Percentiles rank a stretch among this genome's conserved stretches.
These are phyloP conservation scores for Drosophila kuntzei DNA, from an alignment of 2,888 invertebrate species.

Conservation along the genomic window DNA sequence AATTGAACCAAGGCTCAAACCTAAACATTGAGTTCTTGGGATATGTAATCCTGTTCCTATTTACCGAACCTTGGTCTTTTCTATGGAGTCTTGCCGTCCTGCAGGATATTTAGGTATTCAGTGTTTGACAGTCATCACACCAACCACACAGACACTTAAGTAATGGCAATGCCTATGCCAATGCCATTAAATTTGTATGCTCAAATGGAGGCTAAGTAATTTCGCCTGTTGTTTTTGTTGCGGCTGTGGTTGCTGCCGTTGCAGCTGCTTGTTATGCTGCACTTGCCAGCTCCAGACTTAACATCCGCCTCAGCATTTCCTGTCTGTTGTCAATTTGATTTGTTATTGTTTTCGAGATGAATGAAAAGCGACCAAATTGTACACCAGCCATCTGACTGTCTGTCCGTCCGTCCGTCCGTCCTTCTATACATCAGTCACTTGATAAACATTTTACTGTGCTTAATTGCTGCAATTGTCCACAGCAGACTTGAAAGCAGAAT, in stretches of 20 bases:
- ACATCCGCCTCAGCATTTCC: constrained; percentile 48
- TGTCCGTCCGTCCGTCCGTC: background rate
- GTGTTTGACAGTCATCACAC: constrained; percentile 21
- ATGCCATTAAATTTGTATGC: constrained; percentile 57
- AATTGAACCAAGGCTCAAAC: no score
- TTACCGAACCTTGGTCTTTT: no score
- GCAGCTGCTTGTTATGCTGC: constrained; percentile 51
- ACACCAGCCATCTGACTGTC: background rate
- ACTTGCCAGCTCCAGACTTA: constrained; percentile 41
- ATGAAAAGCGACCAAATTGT: constrained; percentile 16
- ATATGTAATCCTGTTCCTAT: no score
- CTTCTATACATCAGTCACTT: constrained; percentile 40
- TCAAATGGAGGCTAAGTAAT: constrained; percentile 46
- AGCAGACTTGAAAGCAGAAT: constrained; percentile 8
- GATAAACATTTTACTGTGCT: constrained; percentile 42
- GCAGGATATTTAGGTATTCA: constrained; percentile 21
- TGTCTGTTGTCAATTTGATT: constrained; percentile 62
- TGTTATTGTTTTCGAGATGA: constrained; percentile 59
- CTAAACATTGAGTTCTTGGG: no score
- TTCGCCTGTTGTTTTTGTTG: constrained; percentile 34
- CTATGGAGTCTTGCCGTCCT: no score
- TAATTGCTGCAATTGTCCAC: constrained; percentile 56
- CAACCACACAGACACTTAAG: constrained; percentile 2
- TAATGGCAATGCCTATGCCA: constrained; percentile 24
- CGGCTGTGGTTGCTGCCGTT: constrained; percentile 15